A percentile compares a stretch with the other conserved stretches of the same genome.
Evolutionary conservation across 1,140 invertebrate species (phyloP).

Genomic region (Musca domestica): DNA sequence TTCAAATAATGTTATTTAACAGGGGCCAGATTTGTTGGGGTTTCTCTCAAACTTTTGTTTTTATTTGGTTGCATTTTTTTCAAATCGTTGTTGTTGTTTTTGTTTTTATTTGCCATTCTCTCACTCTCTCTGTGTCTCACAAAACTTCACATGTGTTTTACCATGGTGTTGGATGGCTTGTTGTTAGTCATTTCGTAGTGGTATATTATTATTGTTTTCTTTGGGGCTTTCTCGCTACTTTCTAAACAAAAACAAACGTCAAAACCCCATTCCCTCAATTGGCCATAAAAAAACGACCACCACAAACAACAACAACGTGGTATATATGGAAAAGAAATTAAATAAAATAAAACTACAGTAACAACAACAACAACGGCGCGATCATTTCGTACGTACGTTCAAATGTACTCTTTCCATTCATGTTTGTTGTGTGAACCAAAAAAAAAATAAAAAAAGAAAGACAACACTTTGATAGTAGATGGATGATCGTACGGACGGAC

Average conservation of each 20-base stretch:
- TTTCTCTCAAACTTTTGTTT: too few relatives aligned
- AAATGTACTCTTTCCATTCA: too few relatives aligned
- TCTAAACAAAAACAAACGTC: constrained; percentile 15
- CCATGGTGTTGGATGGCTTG: not conserved
- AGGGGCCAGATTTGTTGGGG: too few relatives aligned
- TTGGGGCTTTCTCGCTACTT: constrained; percentile 19
- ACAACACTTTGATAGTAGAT: too few relatives aligned
- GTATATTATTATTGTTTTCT: not conserved
- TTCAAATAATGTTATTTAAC: too few relatives aligned
- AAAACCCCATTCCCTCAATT: constrained; percentile 15
- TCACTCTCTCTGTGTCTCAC: not conserved
- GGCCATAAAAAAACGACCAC: not conserved
- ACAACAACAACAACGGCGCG: not conserved
- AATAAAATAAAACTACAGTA: not conserved
- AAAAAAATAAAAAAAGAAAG: not conserved
- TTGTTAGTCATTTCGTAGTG: not conserved
- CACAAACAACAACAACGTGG: not conserved
- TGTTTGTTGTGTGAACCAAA: not conserved
- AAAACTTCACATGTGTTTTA: constrained; percentile 13
- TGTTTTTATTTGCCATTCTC: not conserved
- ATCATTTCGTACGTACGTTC: not conserved
- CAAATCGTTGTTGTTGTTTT: too few relatives aligned
- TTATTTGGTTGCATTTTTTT: too few relatives aligned
- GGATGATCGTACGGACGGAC: too few relatives aligned
- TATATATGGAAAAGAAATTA: not conserved